These are phyloP conservation scores for Rhinoptilus africanus DNA, from an alignment of 2,113 vertebrate genomes.

Conservation along the genomic window DNA sequence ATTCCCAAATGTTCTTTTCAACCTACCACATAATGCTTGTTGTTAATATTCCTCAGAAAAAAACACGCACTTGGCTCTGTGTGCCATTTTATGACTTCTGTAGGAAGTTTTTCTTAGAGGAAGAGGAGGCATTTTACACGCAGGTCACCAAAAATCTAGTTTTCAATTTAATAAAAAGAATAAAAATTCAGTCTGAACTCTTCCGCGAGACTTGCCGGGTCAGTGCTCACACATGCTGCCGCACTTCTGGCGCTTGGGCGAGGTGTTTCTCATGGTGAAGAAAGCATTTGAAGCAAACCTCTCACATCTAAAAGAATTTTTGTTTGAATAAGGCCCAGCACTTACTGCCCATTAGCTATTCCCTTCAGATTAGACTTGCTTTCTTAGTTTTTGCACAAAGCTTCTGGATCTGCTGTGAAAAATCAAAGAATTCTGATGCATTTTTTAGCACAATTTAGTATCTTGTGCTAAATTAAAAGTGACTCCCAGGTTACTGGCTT, in stretches of 20 bases:
- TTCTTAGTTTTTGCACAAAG: neutral
- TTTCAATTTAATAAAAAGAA: neutral
- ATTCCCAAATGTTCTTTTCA: neutral
- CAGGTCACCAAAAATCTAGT: neutral
- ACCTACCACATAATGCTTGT: neutral
- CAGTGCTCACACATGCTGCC: fast-evolving
- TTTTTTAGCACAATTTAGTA: neutral
- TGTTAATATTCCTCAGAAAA: neutral
- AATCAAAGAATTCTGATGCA: neutral
- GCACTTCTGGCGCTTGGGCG: neutral
- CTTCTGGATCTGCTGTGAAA: neutral
- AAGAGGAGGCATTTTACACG: neutral
- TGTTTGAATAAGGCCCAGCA: neutral
- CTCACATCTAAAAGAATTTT: neutral
- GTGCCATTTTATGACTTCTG: no score
- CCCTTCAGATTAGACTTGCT: neutral
- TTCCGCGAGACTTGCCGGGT: neutral
- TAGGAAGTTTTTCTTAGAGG: neutral
- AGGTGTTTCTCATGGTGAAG: neutral
- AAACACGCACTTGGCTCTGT: neutral
- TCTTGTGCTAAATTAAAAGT: conserved; percentile 1
- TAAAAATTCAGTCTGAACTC: neutral
- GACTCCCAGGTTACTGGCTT: neutral
- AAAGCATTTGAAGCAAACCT: neutral
- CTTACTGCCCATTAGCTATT: neutral